These are phyloP conservation scores for Spizaetus ornatus DNA, from an alignment of 2,113 vertebrate species.

Conservation along the genomic window DNA sequence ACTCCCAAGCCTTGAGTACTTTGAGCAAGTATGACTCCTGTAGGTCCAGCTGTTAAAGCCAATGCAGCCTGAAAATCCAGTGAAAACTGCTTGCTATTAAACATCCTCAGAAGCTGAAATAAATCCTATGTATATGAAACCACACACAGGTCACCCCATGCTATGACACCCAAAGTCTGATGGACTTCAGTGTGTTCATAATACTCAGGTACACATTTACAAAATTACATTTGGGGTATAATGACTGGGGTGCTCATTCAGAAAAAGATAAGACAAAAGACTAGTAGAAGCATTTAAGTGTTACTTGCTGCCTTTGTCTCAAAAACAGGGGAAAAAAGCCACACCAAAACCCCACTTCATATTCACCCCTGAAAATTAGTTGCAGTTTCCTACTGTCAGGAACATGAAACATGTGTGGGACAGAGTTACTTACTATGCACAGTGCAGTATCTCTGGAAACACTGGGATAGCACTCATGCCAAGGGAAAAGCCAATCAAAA, in stretches of 20 bases:
- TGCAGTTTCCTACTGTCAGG: not conserved
- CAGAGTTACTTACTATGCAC: slow-evolving; percentile 83
- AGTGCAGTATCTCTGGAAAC: slow-evolving; percentile 87
- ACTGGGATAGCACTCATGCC: slow-evolving; percentile 85
- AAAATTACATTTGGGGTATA: not conserved
- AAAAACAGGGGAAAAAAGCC: not conserved
- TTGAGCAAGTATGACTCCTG: not conserved
- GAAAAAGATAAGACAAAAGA: not conserved
- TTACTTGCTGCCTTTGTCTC: not conserved
- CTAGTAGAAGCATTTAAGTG: not conserved
- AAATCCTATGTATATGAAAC: not conserved
- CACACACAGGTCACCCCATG: not conserved
- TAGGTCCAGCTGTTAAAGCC: not conserved
- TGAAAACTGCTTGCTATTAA: not conserved
- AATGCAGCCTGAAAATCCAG: not conserved
- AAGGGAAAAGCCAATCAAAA: slow-evolving; percentile 85
- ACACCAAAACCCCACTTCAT: not conserved
- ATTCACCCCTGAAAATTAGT: not conserved
- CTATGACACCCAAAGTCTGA: not conserved
- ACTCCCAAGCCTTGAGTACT: not conserved
- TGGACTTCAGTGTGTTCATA: not conserved
- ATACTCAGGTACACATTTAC: not conserved
- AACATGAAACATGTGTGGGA: not conserved
- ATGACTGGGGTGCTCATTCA: not conserved
- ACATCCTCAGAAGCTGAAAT: not conserved